phyloP scores from a whole-genome alignment of 2,888 invertebrate species.

The Drosophila niveifrons region DNA sequence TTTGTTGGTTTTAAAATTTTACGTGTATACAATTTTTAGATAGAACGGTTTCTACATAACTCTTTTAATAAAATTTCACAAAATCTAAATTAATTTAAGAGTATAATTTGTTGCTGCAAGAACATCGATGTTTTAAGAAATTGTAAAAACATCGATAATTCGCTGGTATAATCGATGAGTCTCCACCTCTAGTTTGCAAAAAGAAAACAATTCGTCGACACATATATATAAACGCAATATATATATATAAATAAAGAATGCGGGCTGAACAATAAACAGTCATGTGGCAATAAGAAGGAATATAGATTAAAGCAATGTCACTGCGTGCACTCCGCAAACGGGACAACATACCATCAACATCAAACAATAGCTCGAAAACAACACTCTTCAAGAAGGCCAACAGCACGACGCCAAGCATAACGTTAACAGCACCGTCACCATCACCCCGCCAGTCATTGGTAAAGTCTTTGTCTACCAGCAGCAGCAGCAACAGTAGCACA shows the following conservation, averaged over 20 bases:
- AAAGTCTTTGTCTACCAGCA: slow-evolving; percentile 15
- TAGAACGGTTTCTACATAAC: no score
- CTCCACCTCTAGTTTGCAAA: slow-evolving; percentile 31
- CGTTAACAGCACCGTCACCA: slow-evolving; percentile 59
- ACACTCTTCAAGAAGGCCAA: slow-evolving; percentile 64
- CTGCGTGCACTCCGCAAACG: slow-evolving; percentile 85
- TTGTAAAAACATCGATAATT: no score
- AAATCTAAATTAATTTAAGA: no score
- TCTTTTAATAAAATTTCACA: no score
- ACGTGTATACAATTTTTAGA: no score
- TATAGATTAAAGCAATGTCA: slow-evolving; percentile 81
- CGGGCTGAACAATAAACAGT: slow-evolving; percentile 43
- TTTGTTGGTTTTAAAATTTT: no score
- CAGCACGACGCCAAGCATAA: slow-evolving; percentile 36
- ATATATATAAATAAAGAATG: slow-evolving; percentile 25
- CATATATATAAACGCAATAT: slow-evolving; percentile 5
- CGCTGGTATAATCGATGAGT: not conserved
- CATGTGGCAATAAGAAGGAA: slow-evolving; percentile 44
- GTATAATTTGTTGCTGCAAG: no score
- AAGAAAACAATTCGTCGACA: slow-evolving; percentile 44
- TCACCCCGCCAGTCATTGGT: slow-evolving; percentile 48
- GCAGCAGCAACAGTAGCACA: slow-evolving; percentile 15
- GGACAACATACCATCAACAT: slow-evolving; percentile 57
- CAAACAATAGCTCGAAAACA: slow-evolving; percentile 28
- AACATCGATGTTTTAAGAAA: no score